Percentiles rank a stretch among this genome's conserved stretches.
phyloP scores from a whole-genome alignment of 2,888 invertebrate species.

The Drosophila melanosoma region DNA sequence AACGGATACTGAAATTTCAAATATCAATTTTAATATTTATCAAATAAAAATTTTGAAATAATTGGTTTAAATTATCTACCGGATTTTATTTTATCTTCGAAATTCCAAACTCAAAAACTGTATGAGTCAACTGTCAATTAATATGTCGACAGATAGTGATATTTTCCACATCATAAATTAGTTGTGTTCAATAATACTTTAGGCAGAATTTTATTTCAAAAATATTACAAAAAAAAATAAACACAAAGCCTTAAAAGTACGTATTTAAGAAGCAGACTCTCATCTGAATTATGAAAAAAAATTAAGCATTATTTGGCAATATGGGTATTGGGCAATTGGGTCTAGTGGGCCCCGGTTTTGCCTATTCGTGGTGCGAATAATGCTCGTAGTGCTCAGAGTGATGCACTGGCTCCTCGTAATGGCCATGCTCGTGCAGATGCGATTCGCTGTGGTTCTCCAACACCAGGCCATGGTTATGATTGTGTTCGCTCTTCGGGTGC shows the following conservation, averaged over 20 bases:
- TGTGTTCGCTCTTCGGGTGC: slow-evolving; percentile 88
- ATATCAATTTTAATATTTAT: neutral
- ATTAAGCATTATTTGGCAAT: slow-evolving; percentile 55
- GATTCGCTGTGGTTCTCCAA: slow-evolving; percentile 86
- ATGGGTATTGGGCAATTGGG: slow-evolving; percentile 14
- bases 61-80: neutral
- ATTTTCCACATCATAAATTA: neutral
- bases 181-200: slow-evolving; percentile 44
- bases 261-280: slow-evolving; percentile 6
- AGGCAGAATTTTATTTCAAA: slow-evolving; percentile 49
- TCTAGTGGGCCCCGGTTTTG: neutral
- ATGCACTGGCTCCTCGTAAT: slow-evolving; percentile 81
- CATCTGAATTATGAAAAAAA: slow-evolving; percentile 18
- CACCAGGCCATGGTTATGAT: slow-evolving; percentile 87
- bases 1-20: neutral
- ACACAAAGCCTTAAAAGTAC: slow-evolving; percentile 44
- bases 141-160: neutral
- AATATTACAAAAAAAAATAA: slow-evolving; percentile 25
- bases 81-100: neutral
- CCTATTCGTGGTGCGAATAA: slow-evolving; percentile 76
- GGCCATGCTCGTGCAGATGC: slow-evolving; percentile 81
- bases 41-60: neutral
- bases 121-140: neutral
- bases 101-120: neutral
- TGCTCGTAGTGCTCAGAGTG: slow-evolving; percentile 83